Percentiles rank a stretch among this genome's conserved stretches.
These are phyloP conservation scores for Sapayoa aenigma DNA, from an alignment of 2,113 vertebrate genomes.

Conservation along the genomic window DNA sequence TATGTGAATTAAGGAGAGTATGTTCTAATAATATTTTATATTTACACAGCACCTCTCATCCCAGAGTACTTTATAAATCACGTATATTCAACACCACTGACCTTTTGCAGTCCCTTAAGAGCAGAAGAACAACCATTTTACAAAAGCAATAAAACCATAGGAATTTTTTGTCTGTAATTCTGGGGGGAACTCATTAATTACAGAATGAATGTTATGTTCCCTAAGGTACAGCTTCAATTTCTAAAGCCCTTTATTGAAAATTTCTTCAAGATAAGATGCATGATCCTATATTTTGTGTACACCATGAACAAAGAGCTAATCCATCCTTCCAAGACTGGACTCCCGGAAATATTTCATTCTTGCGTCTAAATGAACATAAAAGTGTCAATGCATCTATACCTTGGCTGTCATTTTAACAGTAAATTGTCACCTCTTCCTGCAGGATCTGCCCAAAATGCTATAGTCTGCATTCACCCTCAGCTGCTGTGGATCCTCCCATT, in stretches of 20 bases:
- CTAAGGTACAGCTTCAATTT: background rate
- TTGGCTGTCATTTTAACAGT: background rate
- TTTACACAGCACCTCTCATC: slow-evolving; percentile 11
- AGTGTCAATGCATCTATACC: background rate
- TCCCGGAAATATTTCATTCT: background rate
- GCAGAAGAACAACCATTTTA: background rate
- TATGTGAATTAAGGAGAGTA: background rate
- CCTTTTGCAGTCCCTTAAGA: background rate
- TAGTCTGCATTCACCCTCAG: background rate
- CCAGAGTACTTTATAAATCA: slow-evolving; percentile 34
- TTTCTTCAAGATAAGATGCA: background rate
- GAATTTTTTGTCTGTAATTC: background rate
- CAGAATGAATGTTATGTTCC: background rate
- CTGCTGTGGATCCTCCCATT: background rate
- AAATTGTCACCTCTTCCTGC: background rate
- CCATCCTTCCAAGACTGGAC: background rate
- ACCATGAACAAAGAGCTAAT: background rate
- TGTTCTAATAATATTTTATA: slow-evolving; percentile 6
- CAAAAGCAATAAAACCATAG: background rate
- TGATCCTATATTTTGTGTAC: background rate
- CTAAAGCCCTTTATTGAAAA: background rate
- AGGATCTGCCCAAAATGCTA: background rate
- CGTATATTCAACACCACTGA: slow-evolving; percentile 9
- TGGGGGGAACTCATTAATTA: background rate
- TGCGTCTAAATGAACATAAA: background rate